These are phyloP conservation scores for Cenopis cana DNA, from an alignment of 2,888 invertebrate genomes.

Conservation along the genomic window DNA sequence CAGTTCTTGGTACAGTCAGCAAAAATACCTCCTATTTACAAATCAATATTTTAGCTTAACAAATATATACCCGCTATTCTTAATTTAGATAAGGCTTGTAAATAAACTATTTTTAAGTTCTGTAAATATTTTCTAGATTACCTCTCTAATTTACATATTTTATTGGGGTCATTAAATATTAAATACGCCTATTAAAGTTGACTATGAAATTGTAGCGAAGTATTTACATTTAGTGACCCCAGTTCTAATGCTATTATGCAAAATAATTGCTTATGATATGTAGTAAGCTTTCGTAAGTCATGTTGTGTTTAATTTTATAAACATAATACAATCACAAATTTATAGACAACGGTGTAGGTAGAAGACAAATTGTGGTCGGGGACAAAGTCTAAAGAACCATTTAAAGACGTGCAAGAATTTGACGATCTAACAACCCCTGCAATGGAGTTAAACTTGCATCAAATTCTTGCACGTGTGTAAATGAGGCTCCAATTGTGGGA, in stretches of 20 bases:
- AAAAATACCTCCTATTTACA: conserved; percentile 16
- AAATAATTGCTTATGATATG: conserved; percentile 47
- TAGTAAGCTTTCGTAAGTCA: conserved; percentile 48
- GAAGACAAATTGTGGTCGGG: background rate
- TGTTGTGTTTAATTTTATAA: conserved; percentile 57
- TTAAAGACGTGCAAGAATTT: too few species aligned
- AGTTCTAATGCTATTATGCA: background rate
- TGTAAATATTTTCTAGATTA: conserved; percentile 60
- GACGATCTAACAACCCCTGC: too few species aligned
- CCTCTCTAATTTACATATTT: conserved; percentile 37
- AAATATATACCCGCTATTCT: conserved; percentile 45
- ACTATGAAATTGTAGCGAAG: conserved; percentile 1
- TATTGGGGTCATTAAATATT: conserved; percentile 26
- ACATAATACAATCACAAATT: conserved; percentile 47
- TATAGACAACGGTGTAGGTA: background rate
- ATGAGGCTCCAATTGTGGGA: too few species aligned
- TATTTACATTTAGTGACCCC: conserved; percentile 20
- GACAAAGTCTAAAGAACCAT: background rate
- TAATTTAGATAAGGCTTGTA: conserved; percentile 53
- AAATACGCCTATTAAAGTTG: conserved; percentile 19
- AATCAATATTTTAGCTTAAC: conserved; percentile 42
- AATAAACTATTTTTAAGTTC: conserved; percentile 58
- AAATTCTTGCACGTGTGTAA: too few species aligned
- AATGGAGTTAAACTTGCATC: too few species aligned
- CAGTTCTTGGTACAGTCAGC: conserved; percentile 10